A percentile compares a stretch with the other conserved stretches of the same genome.
phyloP scores from a whole-genome alignment of 1,140 invertebrate species.

The Brachionus koreanus region DNA sequence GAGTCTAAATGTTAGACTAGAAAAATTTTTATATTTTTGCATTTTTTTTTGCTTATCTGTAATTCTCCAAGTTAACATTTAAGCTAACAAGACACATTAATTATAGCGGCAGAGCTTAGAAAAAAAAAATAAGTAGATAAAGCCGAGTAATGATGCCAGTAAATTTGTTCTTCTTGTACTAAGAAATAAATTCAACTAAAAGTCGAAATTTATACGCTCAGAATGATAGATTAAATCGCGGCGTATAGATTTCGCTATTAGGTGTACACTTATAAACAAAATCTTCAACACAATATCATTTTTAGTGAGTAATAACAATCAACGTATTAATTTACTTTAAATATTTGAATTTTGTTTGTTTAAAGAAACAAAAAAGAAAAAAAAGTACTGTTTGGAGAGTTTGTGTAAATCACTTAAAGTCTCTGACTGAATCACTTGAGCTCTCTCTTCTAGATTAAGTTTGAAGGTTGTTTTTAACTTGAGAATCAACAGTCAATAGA shows the following conservation, averaged over 20 bases:
- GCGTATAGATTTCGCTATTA: background rate
- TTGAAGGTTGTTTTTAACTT: background rate
- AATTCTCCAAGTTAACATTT: slow-evolving; percentile 35
- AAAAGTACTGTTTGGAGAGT: background rate
- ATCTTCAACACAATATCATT: slow-evolving; percentile 22
- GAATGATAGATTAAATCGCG: background rate
- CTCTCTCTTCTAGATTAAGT: no score
- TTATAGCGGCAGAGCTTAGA: background rate
- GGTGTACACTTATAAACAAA: background rate
- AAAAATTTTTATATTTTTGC: no score
- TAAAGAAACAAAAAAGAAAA: background rate
- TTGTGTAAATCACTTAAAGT: background rate
- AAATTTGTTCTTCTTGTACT: background rate
- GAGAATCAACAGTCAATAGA: background rate
- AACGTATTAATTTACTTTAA: slow-evolving; percentile 11
- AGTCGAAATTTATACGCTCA: background rate
- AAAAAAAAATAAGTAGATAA: background rate
- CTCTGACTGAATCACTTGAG: background rate
- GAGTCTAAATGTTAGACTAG: background rate
- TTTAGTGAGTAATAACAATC: background rate
- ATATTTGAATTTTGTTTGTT: background rate
- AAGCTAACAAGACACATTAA: slow-evolving; percentile 1
- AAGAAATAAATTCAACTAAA: background rate
- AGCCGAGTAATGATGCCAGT: background rate
- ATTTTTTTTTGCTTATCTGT: background rate